Evolutionary conservation across 1,140 invertebrate genomes (phyloP), one percentile per base, ranked within the genome.

Genomic region (Zaprionus africanus): DNA sequence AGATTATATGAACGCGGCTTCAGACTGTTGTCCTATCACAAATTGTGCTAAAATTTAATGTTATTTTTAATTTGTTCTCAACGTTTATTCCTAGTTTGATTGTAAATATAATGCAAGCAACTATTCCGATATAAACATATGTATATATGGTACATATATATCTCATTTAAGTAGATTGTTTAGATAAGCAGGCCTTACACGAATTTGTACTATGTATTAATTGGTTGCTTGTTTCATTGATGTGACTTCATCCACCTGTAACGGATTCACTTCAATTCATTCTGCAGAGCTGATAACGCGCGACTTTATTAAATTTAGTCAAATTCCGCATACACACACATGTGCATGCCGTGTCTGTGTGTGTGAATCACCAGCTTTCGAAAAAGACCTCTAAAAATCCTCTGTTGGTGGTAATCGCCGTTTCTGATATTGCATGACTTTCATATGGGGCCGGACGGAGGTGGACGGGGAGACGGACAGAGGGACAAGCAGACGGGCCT

Each of bases 91-190:
- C 34, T 75, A 75, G 59, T 75, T 69, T 59, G 59, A 63, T 31
- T 75, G 72, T 75, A 75, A 75, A 75, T 75, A 70, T 75, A 69
- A 70, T 63, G 22, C 72, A 75, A 58, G 41, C 12, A 68, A 34
- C 51, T 63, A 63, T 56, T 46, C 57, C 28, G 22, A 62, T 53
- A 63, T 34, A 54, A 19, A 26, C 17, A 51, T 43, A 17, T 17
- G n/a, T 46, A 19, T 46, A 43, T 43, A 46, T 46, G 7, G n/a
- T 17, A 46, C 41, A 17, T 46, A 11, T 17, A 17, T 46, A 43
- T 43, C 15, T 17, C 41, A 46, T 9, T 46, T 46, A 46, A 17
- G 41, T 17, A 46, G 41, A 17, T 46, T 17, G 41, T 46, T 46
- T n/a, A 17, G 41, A 17, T 46, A 46, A 46, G 41, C 1, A 9